Evolutionary conservation across 2,797 vertebrate species (phyloP).

Genomic region (Myripristis jacobus): DNA sequence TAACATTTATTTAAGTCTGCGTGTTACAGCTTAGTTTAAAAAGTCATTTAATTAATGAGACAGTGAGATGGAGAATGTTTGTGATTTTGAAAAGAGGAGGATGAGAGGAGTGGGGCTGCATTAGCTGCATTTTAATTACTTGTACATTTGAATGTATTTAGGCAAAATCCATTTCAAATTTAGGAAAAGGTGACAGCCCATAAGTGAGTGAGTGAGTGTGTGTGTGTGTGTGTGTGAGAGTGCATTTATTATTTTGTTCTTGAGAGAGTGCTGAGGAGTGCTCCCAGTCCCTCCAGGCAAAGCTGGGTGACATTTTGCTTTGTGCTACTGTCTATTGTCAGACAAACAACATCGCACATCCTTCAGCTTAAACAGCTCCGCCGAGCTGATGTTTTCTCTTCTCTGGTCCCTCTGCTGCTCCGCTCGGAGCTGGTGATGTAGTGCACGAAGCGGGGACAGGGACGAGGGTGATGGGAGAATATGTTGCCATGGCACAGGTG

Average conservation of each 20-base stretch:
- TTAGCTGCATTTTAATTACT: constrained; percentile 3
- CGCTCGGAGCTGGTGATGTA: constrained; percentile 40
- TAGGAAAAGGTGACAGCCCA: neutral
- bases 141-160: neutral
- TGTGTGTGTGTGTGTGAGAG: neutral
- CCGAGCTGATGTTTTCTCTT: constrained; percentile 3
- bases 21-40: neutral
- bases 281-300: constrained; percentile 31
- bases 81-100: neutral
- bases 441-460: neutral
- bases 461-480: constrained; percentile 10
- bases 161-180: constrained; percentile 14
- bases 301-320: constrained; percentile 42
- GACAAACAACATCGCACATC: constrained; percentile 39
- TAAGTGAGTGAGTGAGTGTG: constrained; percentile 5
- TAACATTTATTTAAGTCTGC: too few relatives aligned
- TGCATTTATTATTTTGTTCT: constrained; percentile 4
- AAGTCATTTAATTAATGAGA: constrained; percentile 44
- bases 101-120: neutral
- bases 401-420: neutral
- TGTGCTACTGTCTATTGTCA: constrained; percentile 41
- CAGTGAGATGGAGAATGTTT: constrained; percentile 20
- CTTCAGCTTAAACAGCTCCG: constrained; percentile 43
- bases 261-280: constrained; percentile 18
- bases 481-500: constrained; percentile 38